Evolutionary conservation across 2,113 vertebrate species (phyloP).

Genomic region (Syngnathus scovelli): DNA sequence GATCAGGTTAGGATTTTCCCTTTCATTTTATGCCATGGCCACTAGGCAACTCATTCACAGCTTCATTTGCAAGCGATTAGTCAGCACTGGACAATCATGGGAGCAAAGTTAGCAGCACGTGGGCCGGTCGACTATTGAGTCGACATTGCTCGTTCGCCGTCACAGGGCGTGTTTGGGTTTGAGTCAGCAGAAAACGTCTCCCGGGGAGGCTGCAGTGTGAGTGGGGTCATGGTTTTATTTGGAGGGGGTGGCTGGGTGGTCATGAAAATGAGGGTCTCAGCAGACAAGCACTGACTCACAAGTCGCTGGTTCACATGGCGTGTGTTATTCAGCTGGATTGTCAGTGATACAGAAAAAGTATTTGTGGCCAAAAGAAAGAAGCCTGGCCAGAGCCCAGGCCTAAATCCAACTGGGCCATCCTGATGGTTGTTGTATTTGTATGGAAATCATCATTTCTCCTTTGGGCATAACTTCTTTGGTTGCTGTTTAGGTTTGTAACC

Average conservation of each 20-base stretch:
- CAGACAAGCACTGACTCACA: slow-evolving; percentile 41
- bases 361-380: too few relatives aligned
- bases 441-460: too few relatives aligned
- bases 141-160: slow-evolving; percentile 38
- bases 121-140: slow-evolving; percentile 14
- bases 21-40: slow-evolving; percentile 15
- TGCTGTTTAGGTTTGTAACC: slow-evolving; percentile 27
- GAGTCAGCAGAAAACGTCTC: slow-evolving; percentile 43
- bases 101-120: slow-evolving; percentile 11
- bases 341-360: not conserved
- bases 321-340: slow-evolving; percentile 37
- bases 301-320: slow-evolving; percentile 29
- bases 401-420: too few relatives aligned
- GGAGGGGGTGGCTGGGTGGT: slow-evolving; percentile 29
- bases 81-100: slow-evolving; percentile 33
- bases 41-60: slow-evolving; percentile 18
- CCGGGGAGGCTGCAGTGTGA: slow-evolving; percentile 15
- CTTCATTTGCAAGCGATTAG: slow-evolving; percentile 28
- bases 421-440: too few relatives aligned
- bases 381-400: too few relatives aligned
- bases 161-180: slow-evolving; percentile 17
- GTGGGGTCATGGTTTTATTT: slow-evolving; percentile 7
- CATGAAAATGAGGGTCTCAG: slow-evolving; percentile 24
- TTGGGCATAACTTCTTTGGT: not conserved
- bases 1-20: slow-evolving; percentile 23